These are phyloP conservation scores for Lordiphosa fenestrarum DNA, from an alignment of 2,888 invertebrate genomes.

Conservation along the genomic window DNA sequence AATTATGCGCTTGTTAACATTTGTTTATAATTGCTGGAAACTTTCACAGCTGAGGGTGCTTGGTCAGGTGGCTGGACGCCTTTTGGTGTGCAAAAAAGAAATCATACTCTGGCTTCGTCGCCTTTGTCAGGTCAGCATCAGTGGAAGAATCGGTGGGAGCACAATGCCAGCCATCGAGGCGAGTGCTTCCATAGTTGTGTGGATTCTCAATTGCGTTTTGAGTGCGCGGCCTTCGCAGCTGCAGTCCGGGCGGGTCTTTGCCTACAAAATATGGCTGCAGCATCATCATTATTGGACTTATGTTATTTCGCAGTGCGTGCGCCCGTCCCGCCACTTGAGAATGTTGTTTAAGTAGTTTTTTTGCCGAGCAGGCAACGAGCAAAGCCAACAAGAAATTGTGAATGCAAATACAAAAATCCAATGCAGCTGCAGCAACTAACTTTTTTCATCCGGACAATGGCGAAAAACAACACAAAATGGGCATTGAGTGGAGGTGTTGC, in stretches of 20 bases:
- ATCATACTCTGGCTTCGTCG: not conserved
- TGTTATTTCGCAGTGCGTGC: conserved; percentile 1
- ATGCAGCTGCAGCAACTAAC: conserved; percentile 21
- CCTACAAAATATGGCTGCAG: not conserved
- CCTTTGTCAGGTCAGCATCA: not conserved
- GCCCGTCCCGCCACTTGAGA: conserved; percentile 34
- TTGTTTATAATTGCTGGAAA: conserved; percentile 47
- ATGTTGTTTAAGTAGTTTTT: conserved; percentile 51
- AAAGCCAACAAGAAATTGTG: conserved; percentile 24
- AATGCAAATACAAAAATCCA: conserved; percentile 28
- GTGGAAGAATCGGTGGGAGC: conserved; percentile 17
- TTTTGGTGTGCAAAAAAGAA: not conserved
- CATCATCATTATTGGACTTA: conserved; percentile 50
- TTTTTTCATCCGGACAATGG: conserved; percentile 44
- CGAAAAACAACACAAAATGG: conserved; percentile 26
- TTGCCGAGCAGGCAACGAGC: conserved; percentile 16
- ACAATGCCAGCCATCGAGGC: conserved; percentile 24
- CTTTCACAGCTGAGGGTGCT: conserved; percentile 16
- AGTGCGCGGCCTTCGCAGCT: conserved; percentile 27
- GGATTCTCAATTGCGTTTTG: conserved; percentile 46
- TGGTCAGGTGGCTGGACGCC: conserved; percentile 4
- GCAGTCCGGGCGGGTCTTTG: not conserved
- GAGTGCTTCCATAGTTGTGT: conserved; percentile 18
- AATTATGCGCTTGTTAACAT: conserved; percentile 54
- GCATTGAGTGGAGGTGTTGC: conserved; percentile 64